These are phyloP conservation scores for Cyclina sinensis DNA, from an alignment of 1,140 invertebrate species.

Conservation along the genomic window DNA sequence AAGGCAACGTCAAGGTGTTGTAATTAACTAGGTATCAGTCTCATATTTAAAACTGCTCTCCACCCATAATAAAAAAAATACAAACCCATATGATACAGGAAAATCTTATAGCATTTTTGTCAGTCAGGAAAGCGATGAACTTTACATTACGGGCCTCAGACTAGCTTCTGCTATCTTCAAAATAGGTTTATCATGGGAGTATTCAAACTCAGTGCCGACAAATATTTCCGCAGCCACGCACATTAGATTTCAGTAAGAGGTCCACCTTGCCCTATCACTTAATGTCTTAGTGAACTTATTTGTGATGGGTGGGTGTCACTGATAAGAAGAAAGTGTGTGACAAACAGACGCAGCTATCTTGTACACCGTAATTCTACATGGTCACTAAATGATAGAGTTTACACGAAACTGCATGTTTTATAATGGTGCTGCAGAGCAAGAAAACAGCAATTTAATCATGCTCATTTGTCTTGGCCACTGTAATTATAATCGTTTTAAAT, in stretches of 20 bases:
- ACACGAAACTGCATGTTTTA: background rate
- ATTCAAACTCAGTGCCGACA: background rate
- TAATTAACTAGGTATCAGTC: too few relatives aligned
- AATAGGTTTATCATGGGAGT: conserved; percentile 42
- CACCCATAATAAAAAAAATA: too few relatives aligned
- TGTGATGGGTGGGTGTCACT: conserved; percentile 6
- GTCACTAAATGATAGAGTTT: background rate
- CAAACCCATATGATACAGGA: too few relatives aligned
- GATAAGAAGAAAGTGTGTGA: background rate
- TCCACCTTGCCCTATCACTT: conserved; percentile 9
- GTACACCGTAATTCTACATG: too few relatives aligned
- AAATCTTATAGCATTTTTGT: too few relatives aligned
- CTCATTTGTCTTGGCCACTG: too few relatives aligned
- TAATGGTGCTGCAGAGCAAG: too few relatives aligned
- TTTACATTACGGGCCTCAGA: conserved; percentile 18
- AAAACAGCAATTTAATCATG: too few relatives aligned
- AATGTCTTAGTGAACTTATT: conserved; percentile 30
- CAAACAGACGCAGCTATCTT: background rate
- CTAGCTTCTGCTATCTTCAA: background rate
- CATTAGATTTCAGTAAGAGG: background rate
- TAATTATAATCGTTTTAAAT: too few relatives aligned
- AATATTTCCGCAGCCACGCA: conserved; percentile 26
- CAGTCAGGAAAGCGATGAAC: too few relatives aligned
- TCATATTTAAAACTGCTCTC: too few relatives aligned
- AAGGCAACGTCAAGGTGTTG: too few relatives aligned